Evolutionary conservation across 2,888 invertebrate genomes (phyloP).

Genomic region (Leucoptera coffeella): DNA sequence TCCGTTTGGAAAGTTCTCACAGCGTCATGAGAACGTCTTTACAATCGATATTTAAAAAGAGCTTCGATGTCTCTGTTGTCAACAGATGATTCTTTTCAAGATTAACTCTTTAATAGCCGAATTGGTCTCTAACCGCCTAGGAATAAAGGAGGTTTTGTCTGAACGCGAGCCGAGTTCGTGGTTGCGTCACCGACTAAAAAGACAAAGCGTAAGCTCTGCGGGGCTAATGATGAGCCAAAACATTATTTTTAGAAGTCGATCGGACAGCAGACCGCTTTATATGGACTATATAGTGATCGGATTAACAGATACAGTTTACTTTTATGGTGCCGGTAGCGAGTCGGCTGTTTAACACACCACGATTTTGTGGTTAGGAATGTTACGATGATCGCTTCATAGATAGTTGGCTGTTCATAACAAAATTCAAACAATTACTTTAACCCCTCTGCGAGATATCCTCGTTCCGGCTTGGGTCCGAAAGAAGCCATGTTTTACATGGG

Average conservation of each 20-base stretch:
- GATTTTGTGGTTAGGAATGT: too few relatives aligned
- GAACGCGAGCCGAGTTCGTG: too few relatives aligned
- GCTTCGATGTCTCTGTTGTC: slow-evolving; percentile 51
- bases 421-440: too few relatives aligned
- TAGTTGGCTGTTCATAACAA: too few relatives aligned
- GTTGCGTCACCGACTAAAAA: slow-evolving; percentile 50
- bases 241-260: slow-evolving; percentile 36
- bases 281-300: slow-evolving; percentile 20
- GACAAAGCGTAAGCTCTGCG: slow-evolving; percentile 40
- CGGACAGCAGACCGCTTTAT: slow-evolving; percentile 19
- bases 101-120: too few relatives aligned
- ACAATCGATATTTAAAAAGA: slow-evolving; percentile 51
- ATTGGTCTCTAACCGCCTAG: too few relatives aligned
- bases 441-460: too few relatives aligned
- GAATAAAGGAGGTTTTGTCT: too few relatives aligned
- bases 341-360: too few relatives aligned
- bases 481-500: too few relatives aligned
- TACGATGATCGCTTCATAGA: too few relatives aligned
- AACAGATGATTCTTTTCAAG: slow-evolving; percentile 38
- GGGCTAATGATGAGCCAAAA: slow-evolving; percentile 43
- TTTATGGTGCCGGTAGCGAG: slow-evolving; percentile 34
- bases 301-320: slow-evolving; percentile 20
- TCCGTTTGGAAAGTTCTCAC: slow-evolving; percentile 41
- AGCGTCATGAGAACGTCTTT: slow-evolving; percentile 46
- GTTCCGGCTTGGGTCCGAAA: too few relatives aligned